Evolutionary conservation across 2,888 invertebrate species (phyloP), one percentile per base, ranked within the genome.

Genomic region (Chrysotoxum bicinctum): DNA sequence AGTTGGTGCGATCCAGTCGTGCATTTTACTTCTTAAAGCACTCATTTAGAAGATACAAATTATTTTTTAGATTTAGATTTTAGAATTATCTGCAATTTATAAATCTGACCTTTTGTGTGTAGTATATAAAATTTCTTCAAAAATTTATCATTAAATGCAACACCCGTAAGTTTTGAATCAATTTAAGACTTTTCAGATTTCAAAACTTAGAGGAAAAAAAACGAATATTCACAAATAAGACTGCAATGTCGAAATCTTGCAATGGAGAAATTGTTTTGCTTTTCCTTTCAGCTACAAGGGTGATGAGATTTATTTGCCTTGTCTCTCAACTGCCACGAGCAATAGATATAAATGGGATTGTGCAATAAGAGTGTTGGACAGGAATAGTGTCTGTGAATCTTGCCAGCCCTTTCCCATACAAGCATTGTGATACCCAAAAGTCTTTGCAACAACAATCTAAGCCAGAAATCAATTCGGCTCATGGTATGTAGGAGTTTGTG

Each of bases 391-490:
- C 73, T 50, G 35, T 40, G 30, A 26, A 56, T 45, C 40, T 58
- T 73, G 30, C 3, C 30, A 60, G 32, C 7, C 23, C 62, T 23
- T 45, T 12, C 62, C 16, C 21, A n/a, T n/a, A n/a, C n/a, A n/a
- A 45, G 21, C 48, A 1, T 37, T n/a, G 58, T n/a, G n/a, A 40
- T 23, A 23, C 40, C 40, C 40, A 43, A 21, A 75, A 43, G 43
- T 48, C 62, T 32, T 50, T 32, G 43, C 56, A 70, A 52, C 72
- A 73, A 48, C 60, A 73, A 69, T 83, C 78, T 54, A 60, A 54
- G 32, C 21, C 68, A 78, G 82, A 83, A 73, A 83, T 83, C 82
- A 73, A 83, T 78, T 83, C 54, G 3, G 7, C 64, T 64, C 32
- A 30, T 62, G 37, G 16, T 35, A 19, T 21, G 45, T 10, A 45